Evolutionary conservation across 2,888 invertebrate genomes (phyloP), one percentile per base, ranked within the genome.

Genomic region (Melikaiella ostensackeni): DNA sequence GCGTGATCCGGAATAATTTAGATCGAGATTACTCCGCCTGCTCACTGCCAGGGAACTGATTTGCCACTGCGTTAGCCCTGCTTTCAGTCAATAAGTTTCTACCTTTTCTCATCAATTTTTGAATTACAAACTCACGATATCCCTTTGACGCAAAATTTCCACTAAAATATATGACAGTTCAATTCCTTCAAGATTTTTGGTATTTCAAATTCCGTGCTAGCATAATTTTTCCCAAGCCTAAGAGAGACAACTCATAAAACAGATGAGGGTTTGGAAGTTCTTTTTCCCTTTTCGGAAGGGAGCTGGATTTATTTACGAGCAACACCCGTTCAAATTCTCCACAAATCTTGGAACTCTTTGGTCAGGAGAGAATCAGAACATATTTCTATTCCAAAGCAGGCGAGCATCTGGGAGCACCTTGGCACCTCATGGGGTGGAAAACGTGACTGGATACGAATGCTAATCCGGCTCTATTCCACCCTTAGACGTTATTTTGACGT

Each of bases 401-500:
- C 30, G 50, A 50, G 30, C 50, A 30, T 55, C 30, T 27, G 66
- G 66, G 66, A 63, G 21, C 24, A 70, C 46, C 50, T 70, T 50
- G 19, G 30, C 19, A 66, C 11, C 66, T 46, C 46, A 55, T 11
- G 46, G 50, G 50, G 74, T 80, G 78, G 77, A 78, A 27, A 79
- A 78, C 77, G 79, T 78, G 77, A 80, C 78, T 61, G 77, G 75
- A 76, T 75, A 77, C 76, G 81, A 81, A 82, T 82, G 79, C 81
- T 82, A 82, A 82, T 82, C 79, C 80, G 66, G 33, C 55, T 76
- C 77, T 76, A 77, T 80, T 82, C 79, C 73, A 76, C 61, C 76
- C 24, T 38, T 74, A 82, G 79, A 81, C 76, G 77, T 79, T 82
- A 82, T 82, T 82, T 81, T 82, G 81, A 82, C 79, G 79, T 81